A percentile compares a stretch with the other conserved stretches of the same genome.
phyloP scores from a whole-genome alignment of 2,888 invertebrate genomes.

The Laspeyria flexula region DNA sequence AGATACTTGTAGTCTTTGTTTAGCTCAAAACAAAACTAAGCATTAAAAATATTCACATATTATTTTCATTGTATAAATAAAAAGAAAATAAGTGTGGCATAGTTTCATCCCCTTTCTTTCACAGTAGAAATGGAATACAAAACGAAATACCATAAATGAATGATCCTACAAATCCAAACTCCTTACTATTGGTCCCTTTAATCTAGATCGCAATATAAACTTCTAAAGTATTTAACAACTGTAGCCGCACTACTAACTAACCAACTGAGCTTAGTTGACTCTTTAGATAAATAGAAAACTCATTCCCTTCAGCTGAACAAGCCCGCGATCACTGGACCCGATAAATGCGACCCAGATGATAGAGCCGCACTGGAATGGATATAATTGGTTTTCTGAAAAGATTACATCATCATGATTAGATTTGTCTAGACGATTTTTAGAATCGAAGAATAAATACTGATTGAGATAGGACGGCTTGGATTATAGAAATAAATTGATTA shows the following conservation, averaged over 20 bases:
- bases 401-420: conserved; percentile 8
- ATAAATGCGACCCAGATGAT: conserved; percentile 48
- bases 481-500: too few species aligned
- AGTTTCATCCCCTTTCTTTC: too few species aligned
- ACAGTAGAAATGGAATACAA: too few species aligned
- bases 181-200: conserved; percentile 20
- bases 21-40: too few species aligned
- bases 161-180: conserved; percentile 1
- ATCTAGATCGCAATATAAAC: conserved; percentile 30
- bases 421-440: neutral
- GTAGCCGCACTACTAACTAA: conserved; percentile 47
- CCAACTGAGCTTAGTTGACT: conserved; percentile 52
- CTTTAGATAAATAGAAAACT: conserved; percentile 66
- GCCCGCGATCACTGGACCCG: conserved; percentile 54
- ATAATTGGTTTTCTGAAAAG: conserved; percentile 1
- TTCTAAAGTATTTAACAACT: conserved; percentile 32
- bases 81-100: too few species aligned
- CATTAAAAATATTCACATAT: too few species aligned
- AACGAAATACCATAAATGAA: too few species aligned
- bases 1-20: too few species aligned
- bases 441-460: too few species aligned
- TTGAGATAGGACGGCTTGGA: neutral
- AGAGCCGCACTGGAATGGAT: conserved; percentile 47
- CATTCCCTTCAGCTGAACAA: conserved; percentile 49
- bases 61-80: too few species aligned